Evolutionary conservation across 2,888 invertebrate species (phyloP).

Genomic region (Drosophila prolongata): DNA sequence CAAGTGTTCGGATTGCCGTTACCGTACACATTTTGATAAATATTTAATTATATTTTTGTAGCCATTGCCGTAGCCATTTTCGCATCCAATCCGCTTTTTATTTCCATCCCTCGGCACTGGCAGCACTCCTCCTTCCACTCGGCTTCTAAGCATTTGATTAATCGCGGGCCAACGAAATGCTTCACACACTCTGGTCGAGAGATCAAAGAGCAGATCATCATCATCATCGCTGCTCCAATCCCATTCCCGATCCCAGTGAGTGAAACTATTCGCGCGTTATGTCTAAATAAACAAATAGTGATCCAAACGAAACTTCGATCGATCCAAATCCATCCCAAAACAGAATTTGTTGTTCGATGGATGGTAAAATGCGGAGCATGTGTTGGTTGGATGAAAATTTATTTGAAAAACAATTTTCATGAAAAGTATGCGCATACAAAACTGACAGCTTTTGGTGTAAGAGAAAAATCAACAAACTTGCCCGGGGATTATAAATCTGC

Average conservation of each 20-base stretch:
- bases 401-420: conserved; percentile 78
- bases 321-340: conserved; percentile 44
- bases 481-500: conserved; percentile 65
- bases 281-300: conserved; percentile 74
- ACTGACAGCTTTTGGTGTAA: conserved; percentile 70
- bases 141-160: conserved; percentile 69
- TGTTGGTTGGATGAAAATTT: conserved; percentile 70
- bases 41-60: conserved; percentile 76
- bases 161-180: conserved; percentile 57
- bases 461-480: conserved; percentile 71
- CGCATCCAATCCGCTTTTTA: conserved; percentile 10
- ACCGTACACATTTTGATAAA: conserved; percentile 74
- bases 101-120: conserved; percentile 15
- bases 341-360: conserved; percentile 44
- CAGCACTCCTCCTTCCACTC: conserved; percentile 15
- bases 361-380: conserved; percentile 19
- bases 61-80: conserved; percentile 68
- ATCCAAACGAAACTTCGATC: conserved; percentile 34
- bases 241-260: conserved; percentile 54
- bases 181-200: conserved; percentile 60
- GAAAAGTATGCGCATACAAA: conserved; percentile 78
- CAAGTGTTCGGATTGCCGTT: conserved; percentile 72
- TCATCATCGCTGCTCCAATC: conserved; percentile 24
- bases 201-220: conserved; percentile 61
- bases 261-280: conserved; percentile 79